Conservation (phyloP, 2,888 invertebrate species). For the Drosophila neutralis region DNA sequence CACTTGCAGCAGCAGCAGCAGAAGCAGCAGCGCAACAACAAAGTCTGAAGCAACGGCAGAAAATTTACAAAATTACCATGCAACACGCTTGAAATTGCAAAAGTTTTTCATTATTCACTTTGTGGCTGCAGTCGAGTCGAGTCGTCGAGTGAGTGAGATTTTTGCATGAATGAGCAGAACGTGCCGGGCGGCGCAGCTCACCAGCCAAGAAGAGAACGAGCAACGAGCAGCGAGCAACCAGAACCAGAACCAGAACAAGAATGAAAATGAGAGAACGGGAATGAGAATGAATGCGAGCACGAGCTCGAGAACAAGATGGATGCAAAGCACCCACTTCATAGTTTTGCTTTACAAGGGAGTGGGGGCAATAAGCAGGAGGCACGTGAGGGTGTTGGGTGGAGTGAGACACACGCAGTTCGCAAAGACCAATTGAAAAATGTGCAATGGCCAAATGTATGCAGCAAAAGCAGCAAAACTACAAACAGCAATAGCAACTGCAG, state of each 20-base stretch:
- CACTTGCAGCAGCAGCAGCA: slow-evolving; percentile 41
- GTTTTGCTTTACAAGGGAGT: slow-evolving; percentile 13
- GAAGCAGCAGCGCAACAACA: slow-evolving; percentile 3
- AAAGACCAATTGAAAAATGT: slow-evolving; percentile 79
- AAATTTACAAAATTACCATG: slow-evolving; percentile 81
- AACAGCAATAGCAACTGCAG: slow-evolving; percentile 13
- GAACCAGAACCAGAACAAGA: slow-evolving; percentile 22
- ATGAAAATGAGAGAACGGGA: slow-evolving; percentile 20
- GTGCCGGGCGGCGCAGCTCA: slow-evolving; percentile 47
- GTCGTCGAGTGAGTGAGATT: slow-evolving; percentile 80
- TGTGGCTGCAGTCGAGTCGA: slow-evolving; percentile 79
- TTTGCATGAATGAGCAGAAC: slow-evolving; percentile 81
- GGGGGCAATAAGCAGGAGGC: not conserved
- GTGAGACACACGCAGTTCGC: slow-evolving; percentile 34
- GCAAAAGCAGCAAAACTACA: slow-evolving; percentile 41
- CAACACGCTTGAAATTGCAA: slow-evolving; percentile 82
- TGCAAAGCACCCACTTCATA: slow-evolving; percentile 60
- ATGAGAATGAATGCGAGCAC: slow-evolving; percentile 12
- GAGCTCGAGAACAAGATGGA: slow-evolving; percentile 66
- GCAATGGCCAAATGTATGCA: slow-evolving; percentile 69
- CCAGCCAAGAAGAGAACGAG: slow-evolving; percentile 5
- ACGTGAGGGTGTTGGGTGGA: not conserved
- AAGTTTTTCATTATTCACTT: slow-evolving; percentile 83
- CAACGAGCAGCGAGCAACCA: slow-evolving; percentile 4
- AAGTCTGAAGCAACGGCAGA: slow-evolving; percentile 56